Conservation (phyloP, 1,140 invertebrate species). For the Ceratosolen fusciceps region DNA sequence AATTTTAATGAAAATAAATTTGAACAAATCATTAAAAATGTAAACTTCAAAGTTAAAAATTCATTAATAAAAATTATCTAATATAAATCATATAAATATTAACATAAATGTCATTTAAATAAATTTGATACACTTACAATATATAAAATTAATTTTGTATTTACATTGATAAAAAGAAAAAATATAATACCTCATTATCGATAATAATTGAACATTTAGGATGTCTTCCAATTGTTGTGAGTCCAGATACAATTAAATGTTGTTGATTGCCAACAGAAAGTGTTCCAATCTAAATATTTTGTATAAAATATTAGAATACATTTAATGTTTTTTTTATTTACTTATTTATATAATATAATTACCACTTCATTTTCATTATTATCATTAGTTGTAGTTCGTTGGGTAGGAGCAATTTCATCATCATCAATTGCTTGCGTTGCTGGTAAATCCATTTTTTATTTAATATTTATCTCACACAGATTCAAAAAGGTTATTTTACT, state of each 20-base stretch:
- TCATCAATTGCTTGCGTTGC: slow-evolving; percentile 52
- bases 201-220: slow-evolving; percentile 46
- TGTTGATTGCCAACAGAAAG: slow-evolving; percentile 30
- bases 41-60: slow-evolving; percentile 25
- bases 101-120: neutral
- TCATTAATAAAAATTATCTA: neutral
- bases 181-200: slow-evolving; percentile 48
- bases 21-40: slow-evolving; percentile 50
- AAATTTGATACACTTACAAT: neutral
- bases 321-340: slow-evolving; percentile 4
- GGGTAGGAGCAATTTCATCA: slow-evolving; percentile 23
- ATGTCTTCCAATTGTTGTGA: slow-evolving; percentile 52
- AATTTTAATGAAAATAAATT: slow-evolving; percentile 72
- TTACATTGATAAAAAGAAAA: neutral
- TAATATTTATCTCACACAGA: neutral
- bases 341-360: slow-evolving; percentile 6
- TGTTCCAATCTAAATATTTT: slow-evolving; percentile 52
- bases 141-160: neutral
- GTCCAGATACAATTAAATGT: slow-evolving; percentile 48
- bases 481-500: neutral
- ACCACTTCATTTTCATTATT: slow-evolving; percentile 11
- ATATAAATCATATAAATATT: neutral
- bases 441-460: slow-evolving; percentile 44
- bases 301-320: slow-evolving; percentile 25
- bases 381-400: neutral